Evolutionary conservation across 2,888 invertebrate species (phyloP).

Genomic region (Agonopterix alstromeriana): DNA sequence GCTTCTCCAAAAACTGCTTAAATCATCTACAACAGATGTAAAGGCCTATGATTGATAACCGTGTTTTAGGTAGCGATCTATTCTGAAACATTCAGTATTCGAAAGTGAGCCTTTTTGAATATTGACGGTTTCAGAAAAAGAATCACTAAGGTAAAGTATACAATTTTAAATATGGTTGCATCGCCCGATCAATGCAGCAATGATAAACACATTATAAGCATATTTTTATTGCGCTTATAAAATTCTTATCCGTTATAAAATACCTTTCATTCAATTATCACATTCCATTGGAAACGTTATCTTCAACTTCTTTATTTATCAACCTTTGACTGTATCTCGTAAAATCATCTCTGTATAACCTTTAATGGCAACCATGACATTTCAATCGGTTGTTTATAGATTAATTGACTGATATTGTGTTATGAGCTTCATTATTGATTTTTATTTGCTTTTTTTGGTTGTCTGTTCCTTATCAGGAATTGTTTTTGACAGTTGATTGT

Average conservation of each 20-base stretch:
- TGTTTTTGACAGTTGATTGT: background rate
- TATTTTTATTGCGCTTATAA: too few relatives aligned
- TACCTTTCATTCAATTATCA: slow-evolving; percentile 5
- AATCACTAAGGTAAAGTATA: too few relatives aligned
- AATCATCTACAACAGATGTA: too few relatives aligned
- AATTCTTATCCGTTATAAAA: background rate
- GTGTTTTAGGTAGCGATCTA: too few relatives aligned
- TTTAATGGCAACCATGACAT: slow-evolving; percentile 22
- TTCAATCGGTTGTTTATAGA: slow-evolving; percentile 23
- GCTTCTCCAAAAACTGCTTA: too few relatives aligned
- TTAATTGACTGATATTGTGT: slow-evolving; percentile 19
- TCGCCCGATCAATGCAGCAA: too few relatives aligned
- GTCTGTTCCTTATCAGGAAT: background rate
- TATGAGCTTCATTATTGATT: slow-evolving; percentile 13
- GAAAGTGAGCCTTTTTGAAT: too few relatives aligned
- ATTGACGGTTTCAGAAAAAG: too few relatives aligned
- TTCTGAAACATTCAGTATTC: too few relatives aligned
- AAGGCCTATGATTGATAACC: too few relatives aligned
- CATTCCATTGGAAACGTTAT: slow-evolving; percentile 3
- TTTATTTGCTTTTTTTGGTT: background rate
- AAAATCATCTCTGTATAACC: slow-evolving; percentile 7
- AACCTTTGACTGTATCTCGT: slow-evolving; percentile 6
- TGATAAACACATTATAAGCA: too few relatives aligned
- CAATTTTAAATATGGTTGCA: too few relatives aligned
- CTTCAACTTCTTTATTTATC: slow-evolving; percentile 6